These are phyloP conservation scores for Hyphantria cunea DNA, from an alignment of 1,140 invertebrate genomes.

Conservation along the genomic window DNA sequence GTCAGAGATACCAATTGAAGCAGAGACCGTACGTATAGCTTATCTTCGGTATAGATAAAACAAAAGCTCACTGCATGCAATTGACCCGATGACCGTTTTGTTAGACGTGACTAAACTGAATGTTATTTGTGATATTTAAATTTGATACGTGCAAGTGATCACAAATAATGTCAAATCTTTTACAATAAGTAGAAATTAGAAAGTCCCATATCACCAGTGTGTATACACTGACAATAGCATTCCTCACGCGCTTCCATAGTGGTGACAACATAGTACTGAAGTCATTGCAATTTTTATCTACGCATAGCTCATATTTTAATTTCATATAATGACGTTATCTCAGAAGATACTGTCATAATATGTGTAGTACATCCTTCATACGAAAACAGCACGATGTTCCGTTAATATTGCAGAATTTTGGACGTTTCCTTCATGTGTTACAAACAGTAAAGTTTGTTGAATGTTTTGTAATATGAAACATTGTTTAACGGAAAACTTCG, in stretches of 20 bases:
- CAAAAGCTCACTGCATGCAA: slow-evolving; percentile 28
- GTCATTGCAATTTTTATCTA: slow-evolving; percentile 1
- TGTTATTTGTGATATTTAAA: slow-evolving; percentile 32
- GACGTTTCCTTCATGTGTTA: slow-evolving; percentile 22
- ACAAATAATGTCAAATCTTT: slow-evolving; percentile 21
- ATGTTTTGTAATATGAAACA: slow-evolving; percentile 64
- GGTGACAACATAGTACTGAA: slow-evolving; percentile 31
- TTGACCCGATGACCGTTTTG: slow-evolving; percentile 38
- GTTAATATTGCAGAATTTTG: slow-evolving; percentile 1
- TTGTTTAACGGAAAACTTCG: slow-evolving; percentile 62
- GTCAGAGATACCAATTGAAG: slow-evolving; percentile 76
- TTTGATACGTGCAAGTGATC: slow-evolving; percentile 33
- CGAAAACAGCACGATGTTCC: background rate
- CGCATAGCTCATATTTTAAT: background rate
- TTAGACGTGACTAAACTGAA: slow-evolving; percentile 34
- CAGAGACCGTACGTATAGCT: slow-evolving; percentile 72
- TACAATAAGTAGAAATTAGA: slow-evolving; percentile 63
- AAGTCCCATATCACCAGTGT: slow-evolving; percentile 11
- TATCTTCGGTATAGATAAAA: slow-evolving; percentile 25
- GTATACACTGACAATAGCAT: slow-evolving; percentile 54
- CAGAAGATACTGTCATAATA: slow-evolving; percentile 2
- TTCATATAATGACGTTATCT: slow-evolving; percentile 10
- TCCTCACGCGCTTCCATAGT: slow-evolving; percentile 46
- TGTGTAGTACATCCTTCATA: too few relatives aligned
- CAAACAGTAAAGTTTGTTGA: slow-evolving; percentile 24